These are phyloP conservation scores for Dolichoris vasculosae DNA, from an alignment of 1,140 invertebrate species.

Conservation along the genomic window DNA sequence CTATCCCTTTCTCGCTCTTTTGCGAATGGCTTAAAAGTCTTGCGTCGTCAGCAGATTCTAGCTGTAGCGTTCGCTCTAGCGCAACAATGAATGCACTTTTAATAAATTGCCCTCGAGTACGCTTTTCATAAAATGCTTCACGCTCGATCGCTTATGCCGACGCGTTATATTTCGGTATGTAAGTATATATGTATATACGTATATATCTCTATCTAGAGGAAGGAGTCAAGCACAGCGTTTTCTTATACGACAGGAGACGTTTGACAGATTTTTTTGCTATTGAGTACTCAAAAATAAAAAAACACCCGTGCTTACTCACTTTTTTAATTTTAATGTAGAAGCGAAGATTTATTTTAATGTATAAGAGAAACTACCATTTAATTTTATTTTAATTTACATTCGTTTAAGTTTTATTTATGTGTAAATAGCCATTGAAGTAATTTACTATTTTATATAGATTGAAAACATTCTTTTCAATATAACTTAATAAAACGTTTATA, in stretches of 20 bases:
- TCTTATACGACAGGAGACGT: constrained; percentile 8
- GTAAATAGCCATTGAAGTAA: too few relatives aligned
- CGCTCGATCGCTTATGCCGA: constrained; percentile 48
- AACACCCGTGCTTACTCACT: not conserved
- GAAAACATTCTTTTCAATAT: too few relatives aligned
- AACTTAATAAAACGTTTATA: too few relatives aligned
- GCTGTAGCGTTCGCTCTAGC: constrained; percentile 48
- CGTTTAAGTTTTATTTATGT: too few relatives aligned
- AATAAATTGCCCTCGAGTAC: constrained; percentile 68
- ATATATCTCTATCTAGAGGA: not conserved
- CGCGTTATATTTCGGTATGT: constrained; percentile 22
- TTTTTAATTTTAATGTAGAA: too few relatives aligned
- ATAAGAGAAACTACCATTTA: too few relatives aligned
- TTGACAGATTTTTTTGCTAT: constrained; percentile 16
- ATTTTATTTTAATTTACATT: too few relatives aligned
- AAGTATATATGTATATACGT: not conserved
- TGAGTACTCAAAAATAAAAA: not conserved
- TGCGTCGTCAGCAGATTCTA: constrained; percentile 64
- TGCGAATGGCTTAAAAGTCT: constrained; percentile 57
- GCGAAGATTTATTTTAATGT: too few relatives aligned
- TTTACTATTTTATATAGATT: too few relatives aligned
- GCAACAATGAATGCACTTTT: constrained; percentile 71
- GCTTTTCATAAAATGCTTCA: constrained; percentile 58
- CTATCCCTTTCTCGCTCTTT: constrained; percentile 2
- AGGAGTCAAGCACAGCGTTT: constrained; percentile 1